phyloP scores from a whole-genome alignment of 2,888 invertebrate genomes.

The Hecatera dysodea region DNA sequence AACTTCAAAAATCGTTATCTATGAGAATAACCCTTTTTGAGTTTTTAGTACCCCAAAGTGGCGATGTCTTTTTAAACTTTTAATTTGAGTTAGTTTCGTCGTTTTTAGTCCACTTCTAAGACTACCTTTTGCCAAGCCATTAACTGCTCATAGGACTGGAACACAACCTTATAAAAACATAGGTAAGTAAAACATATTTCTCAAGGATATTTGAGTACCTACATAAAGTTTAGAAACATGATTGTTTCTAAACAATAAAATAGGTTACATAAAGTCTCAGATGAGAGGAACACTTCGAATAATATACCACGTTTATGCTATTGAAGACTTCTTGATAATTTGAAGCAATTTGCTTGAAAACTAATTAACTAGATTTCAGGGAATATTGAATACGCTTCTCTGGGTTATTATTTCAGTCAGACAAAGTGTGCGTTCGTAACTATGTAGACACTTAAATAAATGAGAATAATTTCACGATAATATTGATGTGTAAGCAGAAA shows the following conservation, averaged over 20 bases:
- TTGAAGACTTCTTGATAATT: slow-evolving; percentile 4
- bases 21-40: no score
- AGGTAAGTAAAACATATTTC: no score
- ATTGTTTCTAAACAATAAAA: not conserved
- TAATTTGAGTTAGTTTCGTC: no score
- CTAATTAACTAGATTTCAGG: slow-evolving; percentile 4
- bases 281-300: slow-evolving; percentile 9
- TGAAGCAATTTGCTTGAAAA: not conserved
- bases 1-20: no score
- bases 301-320: slow-evolving; percentile 1
- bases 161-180: no score
- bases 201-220: no score
- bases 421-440: not conserved
- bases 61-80: no score
- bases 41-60: no score
- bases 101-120: no score
- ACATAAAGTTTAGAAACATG: not conserved
- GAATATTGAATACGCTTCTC: slow-evolving; percentile 3
- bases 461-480: not conserved
- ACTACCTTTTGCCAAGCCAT: no score
- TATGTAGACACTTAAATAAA: not conserved
- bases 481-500: not conserved
- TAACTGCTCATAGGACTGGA: no score
- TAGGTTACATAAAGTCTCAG: not conserved
- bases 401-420: slow-evolving; percentile 14